phyloP scores from a whole-genome alignment of 1,140 invertebrate species.

The Drosophila setifemur region DNA sequence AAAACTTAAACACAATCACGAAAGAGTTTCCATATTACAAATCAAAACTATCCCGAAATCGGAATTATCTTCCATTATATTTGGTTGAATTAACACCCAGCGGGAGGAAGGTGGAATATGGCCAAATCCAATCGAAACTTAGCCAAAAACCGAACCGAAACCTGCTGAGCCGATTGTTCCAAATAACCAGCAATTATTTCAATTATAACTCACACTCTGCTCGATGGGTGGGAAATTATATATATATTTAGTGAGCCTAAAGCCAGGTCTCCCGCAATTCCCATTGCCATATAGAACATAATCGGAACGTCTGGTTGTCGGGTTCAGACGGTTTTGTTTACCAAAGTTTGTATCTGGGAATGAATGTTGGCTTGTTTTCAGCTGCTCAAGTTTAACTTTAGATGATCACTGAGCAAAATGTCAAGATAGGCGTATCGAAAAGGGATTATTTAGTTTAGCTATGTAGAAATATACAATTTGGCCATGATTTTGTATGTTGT shows the following conservation, averaged over 20 bases:
- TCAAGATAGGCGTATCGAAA: too few relatives aligned
- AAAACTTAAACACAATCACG: too few relatives aligned
- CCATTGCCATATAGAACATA: conserved; percentile 30
- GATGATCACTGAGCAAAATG: too few relatives aligned
- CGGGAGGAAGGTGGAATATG: not conserved
- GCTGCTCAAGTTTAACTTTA: too few relatives aligned
- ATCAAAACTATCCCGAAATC: conserved; percentile 9
- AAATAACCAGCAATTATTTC: conserved; percentile 57
- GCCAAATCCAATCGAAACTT: not conserved
- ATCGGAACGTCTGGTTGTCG: conserved; percentile 22
- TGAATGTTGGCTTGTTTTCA: too few relatives aligned
- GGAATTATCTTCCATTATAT: too few relatives aligned
- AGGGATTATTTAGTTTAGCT: too few relatives aligned
- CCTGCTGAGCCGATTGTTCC: conserved; percentile 48
- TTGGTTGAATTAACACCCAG: too few relatives aligned
- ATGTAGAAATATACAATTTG: too few relatives aligned
- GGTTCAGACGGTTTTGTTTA: conserved; percentile 19
- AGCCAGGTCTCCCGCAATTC: not conserved
- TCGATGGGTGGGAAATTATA: not conserved
- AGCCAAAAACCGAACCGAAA: not conserved
- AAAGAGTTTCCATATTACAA: too few relatives aligned
- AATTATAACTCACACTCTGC: conserved; percentile 29
- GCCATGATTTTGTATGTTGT: too few relatives aligned
- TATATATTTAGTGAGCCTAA: not conserved
- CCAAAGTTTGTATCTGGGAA: not conserved